Evolutionary conservation across 2,888 invertebrate genomes (phyloP).

Genomic region (Cosmopolites sordidus): DNA sequence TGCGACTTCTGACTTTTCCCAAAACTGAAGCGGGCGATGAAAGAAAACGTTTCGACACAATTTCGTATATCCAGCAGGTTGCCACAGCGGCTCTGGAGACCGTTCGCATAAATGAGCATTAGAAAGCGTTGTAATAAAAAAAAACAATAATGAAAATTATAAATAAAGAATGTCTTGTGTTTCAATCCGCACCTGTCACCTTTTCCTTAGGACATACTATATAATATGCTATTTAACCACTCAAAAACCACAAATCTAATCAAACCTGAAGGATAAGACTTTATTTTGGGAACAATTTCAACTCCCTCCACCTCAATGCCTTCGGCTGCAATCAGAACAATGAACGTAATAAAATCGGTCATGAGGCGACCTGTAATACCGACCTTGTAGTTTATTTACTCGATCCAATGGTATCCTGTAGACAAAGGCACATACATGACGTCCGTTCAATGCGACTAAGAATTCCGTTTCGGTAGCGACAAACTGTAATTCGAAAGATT

Average conservation of each 20-base stretch:
- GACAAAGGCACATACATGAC: conserved; percentile 65
- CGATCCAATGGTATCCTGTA: conserved; percentile 61
- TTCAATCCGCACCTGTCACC: too few species aligned
- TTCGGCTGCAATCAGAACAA: conserved; percentile 11
- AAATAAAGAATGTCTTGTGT: too few species aligned
- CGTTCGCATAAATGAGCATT: too few species aligned
- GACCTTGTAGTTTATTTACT: conserved; percentile 42
- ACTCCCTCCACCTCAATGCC: conserved; percentile 18
- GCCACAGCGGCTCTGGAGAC: too few species aligned
- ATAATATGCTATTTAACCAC: too few species aligned
- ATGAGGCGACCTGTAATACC: background rate
- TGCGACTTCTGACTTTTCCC: too few species aligned
- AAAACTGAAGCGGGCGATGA: too few species aligned
- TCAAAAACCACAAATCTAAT: background rate
- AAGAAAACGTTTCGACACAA: too few species aligned
- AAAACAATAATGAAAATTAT: too few species aligned
- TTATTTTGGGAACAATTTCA: conserved; percentile 18
- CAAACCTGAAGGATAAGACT: conserved; percentile 25
- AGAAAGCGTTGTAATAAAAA: too few species aligned
- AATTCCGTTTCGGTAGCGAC: conserved; percentile 58
- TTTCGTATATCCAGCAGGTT: too few species aligned
- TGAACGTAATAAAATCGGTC: background rate
- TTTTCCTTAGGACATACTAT: too few species aligned
- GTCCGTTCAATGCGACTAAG: conserved; percentile 68
- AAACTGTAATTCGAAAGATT: conserved; percentile 56